phyloP scores from a whole-genome alignment of 2,888 invertebrate genomes.

The Alsophila aescularia region DNA sequence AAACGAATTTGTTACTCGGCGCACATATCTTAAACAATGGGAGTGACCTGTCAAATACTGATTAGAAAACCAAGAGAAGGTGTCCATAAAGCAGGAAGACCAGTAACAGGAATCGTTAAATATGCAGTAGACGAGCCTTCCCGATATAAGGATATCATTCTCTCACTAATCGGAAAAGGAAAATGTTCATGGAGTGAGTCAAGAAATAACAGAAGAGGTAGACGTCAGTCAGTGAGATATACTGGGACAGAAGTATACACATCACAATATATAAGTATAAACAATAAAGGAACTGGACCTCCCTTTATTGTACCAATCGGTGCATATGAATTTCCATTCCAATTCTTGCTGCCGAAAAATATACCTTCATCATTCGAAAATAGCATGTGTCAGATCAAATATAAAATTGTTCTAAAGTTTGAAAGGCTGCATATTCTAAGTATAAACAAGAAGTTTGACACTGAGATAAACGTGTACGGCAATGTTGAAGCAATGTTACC shows the following conservation, averaged over 20 bases:
- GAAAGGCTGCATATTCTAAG: slow-evolving; percentile 24
- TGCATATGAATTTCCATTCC: slow-evolving; percentile 34
- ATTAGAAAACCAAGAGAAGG: slow-evolving; percentile 30
- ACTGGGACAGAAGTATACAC: slow-evolving; percentile 21
- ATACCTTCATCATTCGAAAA: slow-evolving; percentile 29
- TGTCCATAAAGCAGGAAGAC: slow-evolving; percentile 36
- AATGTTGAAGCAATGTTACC: neutral
- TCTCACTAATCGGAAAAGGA: slow-evolving; percentile 42
- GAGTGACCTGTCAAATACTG: slow-evolving; percentile 39
- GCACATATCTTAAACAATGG: no score
- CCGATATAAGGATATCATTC: slow-evolving; percentile 29
- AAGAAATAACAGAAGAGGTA: no score
- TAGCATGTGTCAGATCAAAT: slow-evolving; percentile 19
- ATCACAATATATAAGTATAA: slow-evolving; percentile 3
- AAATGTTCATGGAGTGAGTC: slow-evolving; percentile 31
- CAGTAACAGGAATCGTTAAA: slow-evolving; percentile 39
- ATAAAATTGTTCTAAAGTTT: slow-evolving; percentile 24
- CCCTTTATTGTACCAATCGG: slow-evolving; percentile 13
- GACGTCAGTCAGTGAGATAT: slow-evolving; percentile 5
- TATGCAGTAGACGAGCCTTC: slow-evolving; percentile 38
- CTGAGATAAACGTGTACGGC: slow-evolving; percentile 29
- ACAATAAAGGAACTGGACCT: slow-evolving; percentile 5
- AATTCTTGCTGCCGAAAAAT: slow-evolving; percentile 29
- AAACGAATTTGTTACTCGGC: no score
- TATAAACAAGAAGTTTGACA: slow-evolving; percentile 18